A percentile compares a stretch with the other conserved stretches of the same genome.
Conservation (phyloP, 2,888 invertebrate species). For the Lycia hirtaria region DNA sequence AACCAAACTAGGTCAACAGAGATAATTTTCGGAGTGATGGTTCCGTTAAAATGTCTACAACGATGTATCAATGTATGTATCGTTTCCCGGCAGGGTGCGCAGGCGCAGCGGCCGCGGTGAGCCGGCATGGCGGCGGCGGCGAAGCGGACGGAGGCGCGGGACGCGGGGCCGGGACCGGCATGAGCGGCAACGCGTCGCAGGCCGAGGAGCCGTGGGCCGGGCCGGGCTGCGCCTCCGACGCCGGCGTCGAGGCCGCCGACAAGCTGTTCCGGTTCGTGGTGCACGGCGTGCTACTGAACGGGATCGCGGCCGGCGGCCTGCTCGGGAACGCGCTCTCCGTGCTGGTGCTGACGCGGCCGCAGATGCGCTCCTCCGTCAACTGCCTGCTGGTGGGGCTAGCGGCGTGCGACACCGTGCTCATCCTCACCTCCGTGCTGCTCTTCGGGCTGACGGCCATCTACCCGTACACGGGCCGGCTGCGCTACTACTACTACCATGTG, state of each 20-base stretch:
- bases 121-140: constrained; percentile 16
- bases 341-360: constrained; percentile 95
- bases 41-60: no score
- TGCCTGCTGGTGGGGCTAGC: constrained; percentile 97
- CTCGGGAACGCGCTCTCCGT: constrained; percentile 96
- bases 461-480: constrained; percentile 91
- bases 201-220: constrained; percentile 42
- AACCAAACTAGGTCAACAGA: no score
- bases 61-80: neutral
- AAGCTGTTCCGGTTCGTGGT: constrained; percentile 91
- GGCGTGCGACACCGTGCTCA: constrained; percentile 95
- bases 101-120: neutral
- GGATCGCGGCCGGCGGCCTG: constrained; percentile 93
- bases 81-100: constrained; percentile 21
- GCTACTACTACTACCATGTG: constrained; percentile 91
- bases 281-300: constrained; percentile 92
- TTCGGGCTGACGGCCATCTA: constrained; percentile 95
- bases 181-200: constrained; percentile 52
- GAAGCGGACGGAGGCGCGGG: constrained; percentile 28
- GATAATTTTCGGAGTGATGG: no score
- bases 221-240: constrained; percentile 69
- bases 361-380: constrained; percentile 98
- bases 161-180: constrained; percentile 41
- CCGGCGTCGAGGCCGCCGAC: constrained; percentile 72
- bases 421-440: constrained; percentile 93